Evolutionary conservation across 2,888 invertebrate species (phyloP).

Genomic region (Tenthredo mesomela): DNA sequence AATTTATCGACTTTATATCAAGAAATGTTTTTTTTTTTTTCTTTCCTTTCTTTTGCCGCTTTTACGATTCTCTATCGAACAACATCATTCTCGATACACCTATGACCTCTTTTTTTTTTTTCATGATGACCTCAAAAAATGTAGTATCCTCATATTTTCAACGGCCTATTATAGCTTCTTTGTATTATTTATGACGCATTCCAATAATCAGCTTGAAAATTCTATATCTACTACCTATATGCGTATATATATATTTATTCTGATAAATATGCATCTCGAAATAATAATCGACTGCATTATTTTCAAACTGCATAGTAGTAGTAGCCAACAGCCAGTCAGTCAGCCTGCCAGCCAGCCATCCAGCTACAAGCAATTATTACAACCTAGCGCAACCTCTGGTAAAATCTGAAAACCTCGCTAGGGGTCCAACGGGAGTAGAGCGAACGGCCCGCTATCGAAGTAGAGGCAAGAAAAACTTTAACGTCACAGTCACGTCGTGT

Average conservation of each 20-base stretch:
- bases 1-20: conserved; percentile 4
- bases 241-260: neutral
- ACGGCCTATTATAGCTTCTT: neutral
- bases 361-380: neutral
- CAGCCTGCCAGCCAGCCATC: too few relatives aligned
- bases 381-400: conserved; percentile 35
- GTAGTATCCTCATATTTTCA: neutral
- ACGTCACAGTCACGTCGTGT: conserved; percentile 59
- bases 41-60: neutral
- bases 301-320: neutral
- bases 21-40: neutral
- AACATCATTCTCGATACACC: neutral
- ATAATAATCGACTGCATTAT: conserved; percentile 4
- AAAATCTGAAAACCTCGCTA: conserved; percentile 24
- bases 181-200: neutral
- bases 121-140: conserved; percentile 5
- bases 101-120: neutral
- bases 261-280: neutral
- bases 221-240: too few relatives aligned
- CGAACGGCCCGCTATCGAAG: conserved; percentile 10
- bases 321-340: neutral
- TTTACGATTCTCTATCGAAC: neutral
- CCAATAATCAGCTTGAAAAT: neutral
- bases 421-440: neutral
- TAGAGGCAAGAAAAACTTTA: conserved; percentile 12